A percentile compares a stretch with the other conserved stretches of the same genome.
Evolutionary conservation across 2,888 invertebrate species (phyloP).

Genomic region (Zhengitettix transpicula): DNA sequence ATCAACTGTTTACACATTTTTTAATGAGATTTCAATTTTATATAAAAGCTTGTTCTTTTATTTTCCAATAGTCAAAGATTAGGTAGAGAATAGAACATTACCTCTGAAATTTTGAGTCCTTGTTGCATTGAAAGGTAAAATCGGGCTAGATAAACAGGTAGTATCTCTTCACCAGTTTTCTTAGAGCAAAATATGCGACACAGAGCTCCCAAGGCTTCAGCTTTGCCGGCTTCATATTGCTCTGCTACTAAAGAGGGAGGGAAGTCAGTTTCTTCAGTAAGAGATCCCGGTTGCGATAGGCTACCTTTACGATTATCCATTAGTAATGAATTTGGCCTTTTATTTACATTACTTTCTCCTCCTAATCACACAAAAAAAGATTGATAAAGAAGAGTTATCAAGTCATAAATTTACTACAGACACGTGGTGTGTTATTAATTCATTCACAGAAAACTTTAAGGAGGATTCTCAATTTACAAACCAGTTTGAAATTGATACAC

Average conservation of each 20-base stretch:
- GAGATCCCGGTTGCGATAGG: conserved; percentile 45
- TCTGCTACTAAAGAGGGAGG: conserved; percentile 54
- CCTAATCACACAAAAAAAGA: background rate
- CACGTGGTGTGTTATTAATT: background rate
- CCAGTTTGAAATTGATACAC: no score
- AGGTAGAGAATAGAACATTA: conserved; percentile 14
- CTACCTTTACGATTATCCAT: conserved; percentile 40
- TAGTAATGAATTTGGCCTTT: conserved; percentile 47
- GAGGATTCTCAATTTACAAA: no score
- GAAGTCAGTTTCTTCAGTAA: conserved; percentile 48
- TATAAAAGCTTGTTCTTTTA: no score
- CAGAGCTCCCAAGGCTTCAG: conserved; percentile 86
- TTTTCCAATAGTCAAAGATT: no score
- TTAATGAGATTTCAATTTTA: no score
- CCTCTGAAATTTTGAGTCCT: conserved; percentile 54
- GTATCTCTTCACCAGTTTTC: conserved; percentile 83
- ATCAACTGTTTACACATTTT: no score
- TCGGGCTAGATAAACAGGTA: conserved; percentile 81
- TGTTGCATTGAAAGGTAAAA: conserved; percentile 85
- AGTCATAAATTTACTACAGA: background rate
- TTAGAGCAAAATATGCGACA: conserved; percentile 93
- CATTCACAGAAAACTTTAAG: no score
- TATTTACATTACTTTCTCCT: conserved; percentile 21
- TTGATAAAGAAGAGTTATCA: conserved; percentile 3
- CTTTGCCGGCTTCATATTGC: conserved; percentile 54